Base-by-base conservation (phyloP, 2,797 vertebrate species). In the Gymnothorax reevesii region DNA sequence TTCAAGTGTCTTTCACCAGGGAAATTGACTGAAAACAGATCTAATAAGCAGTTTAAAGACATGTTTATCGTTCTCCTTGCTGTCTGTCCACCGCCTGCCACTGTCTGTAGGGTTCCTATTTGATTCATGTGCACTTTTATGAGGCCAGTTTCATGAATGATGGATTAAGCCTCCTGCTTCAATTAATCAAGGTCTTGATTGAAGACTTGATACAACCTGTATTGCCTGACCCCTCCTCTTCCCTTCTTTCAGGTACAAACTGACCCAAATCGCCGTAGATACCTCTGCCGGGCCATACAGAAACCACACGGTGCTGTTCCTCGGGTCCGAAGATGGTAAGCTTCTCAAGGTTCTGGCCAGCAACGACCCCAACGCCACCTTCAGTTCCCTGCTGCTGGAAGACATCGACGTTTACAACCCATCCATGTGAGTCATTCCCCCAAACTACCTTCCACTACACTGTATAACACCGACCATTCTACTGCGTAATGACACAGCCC, bases 361-460 rank as follows among this genome's bases (percentile, higher is more conserved):
- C 93, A 97, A 94, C 15, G 93, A 93, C 83, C 92, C 96, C 86
- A 97, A 96, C 88, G 94, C 96, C 92, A 92, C 97, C 93, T 96
- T 95, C 82, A 94, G 96, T 85, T 97, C 97, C 0, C 88, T 96
- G 33, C 95, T 99, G 85, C 96, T 99, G 94, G 98, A 99, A 95
- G 98, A 99, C 90, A 97, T 99, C 84, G 94, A 97, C 69, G 97
- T 97, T 5, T 98, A 97, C 94, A 97, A 97, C 92, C 97, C 96
- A 0, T 95, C 95, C 89, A 98, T 95, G 98, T 95, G 49, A 90
- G 89, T 27, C 1, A 71, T 42, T 15, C 27, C 25, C 25, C 7
- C 20, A 0, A 17, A 10, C n/a, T 3, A 49, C 49, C 27, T 15
- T 27, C 12, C 4, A 33, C 25, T 3, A 0, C 62, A 17, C 4